Conservation (phyloP, 2,797 vertebrate genomes). For the Clamator glandarius region DNA sequence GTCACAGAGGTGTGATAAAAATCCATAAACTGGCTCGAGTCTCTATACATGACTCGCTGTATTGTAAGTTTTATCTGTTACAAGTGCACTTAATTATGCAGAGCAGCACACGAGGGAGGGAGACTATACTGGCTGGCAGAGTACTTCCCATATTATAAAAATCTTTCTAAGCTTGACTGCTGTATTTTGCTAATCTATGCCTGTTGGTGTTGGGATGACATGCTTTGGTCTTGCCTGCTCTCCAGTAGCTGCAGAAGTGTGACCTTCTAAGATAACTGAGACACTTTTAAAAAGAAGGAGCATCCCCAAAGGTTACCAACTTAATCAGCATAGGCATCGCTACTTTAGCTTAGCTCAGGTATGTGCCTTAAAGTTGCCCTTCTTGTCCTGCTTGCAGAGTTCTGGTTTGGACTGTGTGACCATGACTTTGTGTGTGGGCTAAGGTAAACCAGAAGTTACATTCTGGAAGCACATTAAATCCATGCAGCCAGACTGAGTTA, state of each 20-base stretch:
- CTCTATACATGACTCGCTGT: background rate
- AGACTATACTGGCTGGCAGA: background rate
- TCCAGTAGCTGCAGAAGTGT: background rate
- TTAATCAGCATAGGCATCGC: background rate
- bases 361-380: background rate
- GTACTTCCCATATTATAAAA: background rate
- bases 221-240: background rate
- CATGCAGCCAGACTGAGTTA: rapidly evolving
- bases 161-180: background rate
- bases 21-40: background rate
- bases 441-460: background rate
- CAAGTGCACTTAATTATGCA: background rate
- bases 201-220: background rate
- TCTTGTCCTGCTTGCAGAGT: background rate
- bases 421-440: background rate
- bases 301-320: background rate
- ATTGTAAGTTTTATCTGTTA: background rate
- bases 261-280: background rate
- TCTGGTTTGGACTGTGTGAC: background rate
- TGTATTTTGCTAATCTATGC: background rate
- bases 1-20: background rate
- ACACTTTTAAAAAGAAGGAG: background rate
- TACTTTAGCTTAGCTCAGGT: background rate
- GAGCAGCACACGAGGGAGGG: background rate
- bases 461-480: background rate